Evolutionary conservation across 2,113 vertebrate species (phyloP).

Genomic region (Spilogale gracilis): DNA sequence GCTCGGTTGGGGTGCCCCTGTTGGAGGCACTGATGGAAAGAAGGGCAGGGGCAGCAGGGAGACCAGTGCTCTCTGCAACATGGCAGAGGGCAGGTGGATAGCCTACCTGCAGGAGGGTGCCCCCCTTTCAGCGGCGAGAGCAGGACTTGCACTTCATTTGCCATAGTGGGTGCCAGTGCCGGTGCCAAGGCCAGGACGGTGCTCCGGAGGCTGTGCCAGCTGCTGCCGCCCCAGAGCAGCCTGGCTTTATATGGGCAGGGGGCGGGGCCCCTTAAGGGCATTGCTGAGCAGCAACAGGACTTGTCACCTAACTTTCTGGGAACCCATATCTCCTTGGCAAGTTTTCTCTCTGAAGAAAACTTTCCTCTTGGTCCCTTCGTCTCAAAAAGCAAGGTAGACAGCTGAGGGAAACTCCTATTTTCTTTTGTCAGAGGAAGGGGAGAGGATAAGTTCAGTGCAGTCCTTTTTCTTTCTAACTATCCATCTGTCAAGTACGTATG

Average conservation of each 20-base stretch:
- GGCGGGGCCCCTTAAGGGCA: conserved; percentile 77
- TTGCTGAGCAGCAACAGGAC: conserved; percentile 78
- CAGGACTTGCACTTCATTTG: conserved; percentile 66
- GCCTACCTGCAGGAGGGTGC: conserved; percentile 84
- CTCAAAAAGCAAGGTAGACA: background rate
- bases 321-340: conserved; percentile 19
- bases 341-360: background rate
- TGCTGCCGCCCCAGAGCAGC: conserved; percentile 50
- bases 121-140: conserved; percentile 76
- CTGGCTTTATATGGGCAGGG: conserved; percentile 68
- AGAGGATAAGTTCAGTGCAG: background rate
- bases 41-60: background rate
- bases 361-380: background rate
- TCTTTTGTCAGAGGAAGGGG: background rate
- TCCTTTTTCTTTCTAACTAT: conserved; percentile 28
- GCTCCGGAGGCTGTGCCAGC: conserved; percentile 61
- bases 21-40: background rate
- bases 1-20: background rate
- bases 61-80: background rate
- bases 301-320: conserved; percentile 22
- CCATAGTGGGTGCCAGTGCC: conserved; percentile 63
- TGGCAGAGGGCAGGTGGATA: background rate
- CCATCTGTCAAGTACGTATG: background rate
- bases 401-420: background rate
- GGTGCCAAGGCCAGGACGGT: background rate